Percentiles rank a stretch among this genome's conserved stretches.
These are phyloP conservation scores for Eilema sororculum DNA, from an alignment of 2,888 invertebrate genomes.

Conservation along the genomic window DNA sequence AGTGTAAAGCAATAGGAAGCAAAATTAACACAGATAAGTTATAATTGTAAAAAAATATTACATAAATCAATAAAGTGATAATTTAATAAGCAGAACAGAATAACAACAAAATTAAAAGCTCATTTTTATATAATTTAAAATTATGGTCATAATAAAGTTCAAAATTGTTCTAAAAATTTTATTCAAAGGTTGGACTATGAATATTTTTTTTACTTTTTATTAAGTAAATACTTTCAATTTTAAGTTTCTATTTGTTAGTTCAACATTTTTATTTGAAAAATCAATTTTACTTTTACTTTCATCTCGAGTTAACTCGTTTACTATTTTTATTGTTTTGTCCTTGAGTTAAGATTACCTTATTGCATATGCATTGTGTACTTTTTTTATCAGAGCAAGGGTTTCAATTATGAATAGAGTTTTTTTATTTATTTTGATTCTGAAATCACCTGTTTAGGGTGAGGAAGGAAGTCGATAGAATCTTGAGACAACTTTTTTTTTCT, in stretches of 20 bases:
- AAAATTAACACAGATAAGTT: too few relatives aligned
- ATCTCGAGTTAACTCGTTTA: slow-evolving; percentile 22
- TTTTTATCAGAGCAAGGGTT: slow-evolving; percentile 70
- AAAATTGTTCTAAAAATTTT: too few relatives aligned
- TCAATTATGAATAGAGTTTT: slow-evolving; percentile 72
- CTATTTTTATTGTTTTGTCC: slow-evolving; percentile 68
- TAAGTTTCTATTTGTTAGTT: neutral
- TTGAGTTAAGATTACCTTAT: slow-evolving; percentile 55
- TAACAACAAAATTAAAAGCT: too few relatives aligned
- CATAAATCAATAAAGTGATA: too few relatives aligned
- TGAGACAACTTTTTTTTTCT: slow-evolving; percentile 50
- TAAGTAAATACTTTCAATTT: neutral
- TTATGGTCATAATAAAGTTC: neutral
- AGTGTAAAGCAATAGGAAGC: too few relatives aligned
- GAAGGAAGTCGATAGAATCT: slow-evolving; percentile 75
- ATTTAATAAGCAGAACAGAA: too few relatives aligned
- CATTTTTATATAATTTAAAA: too few relatives aligned
- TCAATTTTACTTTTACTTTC: slow-evolving; percentile 38
- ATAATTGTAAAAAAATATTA: too few relatives aligned
- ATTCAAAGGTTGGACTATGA: neutral
- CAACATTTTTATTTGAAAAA: slow-evolving; percentile 24
- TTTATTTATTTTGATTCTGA: slow-evolving; percentile 56
- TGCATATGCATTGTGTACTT: slow-evolving; percentile 60
- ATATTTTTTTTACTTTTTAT: neutral
- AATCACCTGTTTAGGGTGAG: slow-evolving; percentile 79